Evolutionary conservation across 2,797 vertebrate genomes (phyloP).

Genomic region (Cetoscarus ocellatus): DNA sequence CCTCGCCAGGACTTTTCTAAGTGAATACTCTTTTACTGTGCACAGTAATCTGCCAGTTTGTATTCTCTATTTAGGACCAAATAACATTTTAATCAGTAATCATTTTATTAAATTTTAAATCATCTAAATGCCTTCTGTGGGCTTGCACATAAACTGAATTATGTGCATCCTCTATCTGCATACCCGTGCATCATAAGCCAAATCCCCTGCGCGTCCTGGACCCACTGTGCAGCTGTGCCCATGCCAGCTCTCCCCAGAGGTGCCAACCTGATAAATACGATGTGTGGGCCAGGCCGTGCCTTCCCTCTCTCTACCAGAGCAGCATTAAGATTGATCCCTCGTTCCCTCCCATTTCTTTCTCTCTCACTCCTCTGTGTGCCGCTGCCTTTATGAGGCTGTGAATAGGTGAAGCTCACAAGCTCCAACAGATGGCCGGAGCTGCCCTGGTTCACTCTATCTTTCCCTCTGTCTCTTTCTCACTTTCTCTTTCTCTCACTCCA

Average conservation of each 20-base stretch:
- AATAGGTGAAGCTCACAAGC: constrained; percentile 82
- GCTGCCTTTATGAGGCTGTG: constrained; percentile 81
- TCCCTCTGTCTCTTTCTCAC: constrained; percentile 9
- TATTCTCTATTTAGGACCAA: no score
- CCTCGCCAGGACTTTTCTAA: no score
- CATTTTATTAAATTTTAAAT: background rate
- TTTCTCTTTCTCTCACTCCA: constrained; percentile 22
- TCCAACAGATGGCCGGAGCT: constrained; percentile 84
- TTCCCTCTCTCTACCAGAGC: constrained; percentile 66
- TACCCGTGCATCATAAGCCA: constrained; percentile 55
- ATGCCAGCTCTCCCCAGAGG: constrained; percentile 67
- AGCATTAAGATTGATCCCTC: constrained; percentile 77
- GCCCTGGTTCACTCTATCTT: constrained; percentile 68
- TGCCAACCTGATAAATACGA: constrained; percentile 80
- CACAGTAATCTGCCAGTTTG: no score
- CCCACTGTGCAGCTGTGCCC: constrained; percentile 64
- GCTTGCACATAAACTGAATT: constrained; percentile 55
- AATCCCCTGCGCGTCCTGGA: constrained; percentile 52
- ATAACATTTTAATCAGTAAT: no score
- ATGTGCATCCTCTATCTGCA: constrained; percentile 54
- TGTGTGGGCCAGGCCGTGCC: constrained; percentile 71
- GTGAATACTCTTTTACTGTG: no score
- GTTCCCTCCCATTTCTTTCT: constrained; percentile 80
- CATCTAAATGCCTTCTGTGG: constrained; percentile 34
- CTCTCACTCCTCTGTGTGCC: constrained; percentile 70